Evolutionary conservation across 2,113 vertebrate species (phyloP).

Genomic region (Equus przewalskii): DNA sequence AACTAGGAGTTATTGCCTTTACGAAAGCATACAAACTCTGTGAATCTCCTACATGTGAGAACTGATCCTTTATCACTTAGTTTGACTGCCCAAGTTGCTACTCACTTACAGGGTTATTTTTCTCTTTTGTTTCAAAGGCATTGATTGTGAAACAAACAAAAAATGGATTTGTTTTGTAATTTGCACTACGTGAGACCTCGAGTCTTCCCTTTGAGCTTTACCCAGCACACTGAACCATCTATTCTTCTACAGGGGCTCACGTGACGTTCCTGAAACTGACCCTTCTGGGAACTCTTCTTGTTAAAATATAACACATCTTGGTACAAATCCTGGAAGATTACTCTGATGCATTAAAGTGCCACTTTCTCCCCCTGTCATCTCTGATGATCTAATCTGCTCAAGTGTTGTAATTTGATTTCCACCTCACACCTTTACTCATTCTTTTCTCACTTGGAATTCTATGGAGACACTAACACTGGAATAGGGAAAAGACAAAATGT

Average conservation of each 20-base stretch:
- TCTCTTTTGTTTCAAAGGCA: conserved; percentile 66
- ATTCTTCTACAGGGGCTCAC: conserved; percentile 56
- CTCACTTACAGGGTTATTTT: not conserved
- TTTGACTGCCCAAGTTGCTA: not conserved
- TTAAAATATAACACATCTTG: conserved; percentile 65
- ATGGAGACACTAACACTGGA: not conserved
- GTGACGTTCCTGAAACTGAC: conserved; percentile 77
- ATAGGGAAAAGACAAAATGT: not conserved
- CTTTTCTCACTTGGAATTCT: conserved; percentile 69
- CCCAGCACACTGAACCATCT: conserved; percentile 32
- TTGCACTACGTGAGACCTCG: conserved; percentile 66
- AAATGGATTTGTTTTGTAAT: conserved; percentile 64
- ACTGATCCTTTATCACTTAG: not conserved
- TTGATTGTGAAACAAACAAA: conserved; percentile 49
- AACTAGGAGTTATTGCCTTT: not conserved
- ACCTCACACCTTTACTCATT: conserved; percentile 49
- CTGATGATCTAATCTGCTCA: conserved; percentile 9
- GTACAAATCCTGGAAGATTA: conserved; percentile 62
- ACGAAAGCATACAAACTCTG: not conserved
- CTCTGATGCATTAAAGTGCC: conserved; percentile 40
- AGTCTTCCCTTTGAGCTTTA: conserved; percentile 63
- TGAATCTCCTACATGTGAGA: not conserved
- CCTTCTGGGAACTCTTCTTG: conserved; percentile 70
- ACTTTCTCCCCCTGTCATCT: not conserved
- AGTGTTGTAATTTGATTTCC: not conserved